Evolutionary conservation across 2,888 invertebrate genomes (phyloP), one percentile per base, ranked within the genome.

Genomic region (Parasteatoda lunata): DNA sequence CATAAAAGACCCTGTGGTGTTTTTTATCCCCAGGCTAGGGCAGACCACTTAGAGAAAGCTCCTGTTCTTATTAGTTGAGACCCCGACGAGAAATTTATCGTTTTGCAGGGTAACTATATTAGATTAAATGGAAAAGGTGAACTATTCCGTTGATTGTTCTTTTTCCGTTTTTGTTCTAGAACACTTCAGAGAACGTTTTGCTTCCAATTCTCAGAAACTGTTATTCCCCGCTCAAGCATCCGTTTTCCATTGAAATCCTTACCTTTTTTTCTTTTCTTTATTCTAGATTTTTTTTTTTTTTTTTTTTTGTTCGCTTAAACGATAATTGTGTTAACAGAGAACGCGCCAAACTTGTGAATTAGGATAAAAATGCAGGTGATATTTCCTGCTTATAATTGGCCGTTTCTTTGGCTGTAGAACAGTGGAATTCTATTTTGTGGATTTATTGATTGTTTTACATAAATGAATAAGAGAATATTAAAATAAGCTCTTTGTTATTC

Each of bases 71-170:
- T 80, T 80, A 80, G 72, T 72, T 47, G 71, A 48, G 68, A 78
- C 78, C 59, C 59, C 69, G 79, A 79, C 71, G 79, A 73, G 73
- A 73, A 80, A 80, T 80, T 80, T 80, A 80, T 80, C 80, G 80
- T 80, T 80, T 73, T 59, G 59, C 11, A 59, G 73, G 45, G 66
- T 7, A 51, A n/a, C 52, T 73, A 68, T 80, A 80, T 80, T 80
- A 66, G 80, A 80, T 80, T 73, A 80, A 73, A 73, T 80, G 54
- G 80, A 48, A 30, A 30, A 68, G 59, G 78, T 66, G 66, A 9
- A 47, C 69, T 45, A 13, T 71, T 59, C 69, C 51, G 47, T 45
- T 80, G 80, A 80, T 73, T 80, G 54, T 54, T 30, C n/a, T 68
- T 30, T 72, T 8, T 47, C 66, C 70, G 71, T 59, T 48, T 30